Base-by-base conservation (phyloP, 1,140 invertebrate genomes). In the Drosophila guanche region DNA sequence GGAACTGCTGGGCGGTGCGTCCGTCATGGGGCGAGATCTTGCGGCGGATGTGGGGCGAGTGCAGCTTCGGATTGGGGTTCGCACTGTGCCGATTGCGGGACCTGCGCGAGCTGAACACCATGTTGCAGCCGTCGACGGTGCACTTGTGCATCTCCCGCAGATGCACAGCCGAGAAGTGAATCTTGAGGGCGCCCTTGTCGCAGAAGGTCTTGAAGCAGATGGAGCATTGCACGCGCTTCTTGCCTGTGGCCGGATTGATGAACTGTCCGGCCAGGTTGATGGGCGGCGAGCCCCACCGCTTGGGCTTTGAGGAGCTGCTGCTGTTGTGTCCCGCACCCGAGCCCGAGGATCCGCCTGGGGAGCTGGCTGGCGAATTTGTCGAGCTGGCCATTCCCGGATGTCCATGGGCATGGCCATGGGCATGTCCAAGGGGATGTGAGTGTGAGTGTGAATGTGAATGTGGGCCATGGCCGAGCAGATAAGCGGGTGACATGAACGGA, bases 141-240 rank as follows among this genome's bases (percentile, higher is more conserved):
- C 96, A 97, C 86, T 95, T 94, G 91, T 95, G 95, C 95, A 96
- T 95, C 90, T 96, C 95, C 5, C 94, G 91, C 51, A 95, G 83
- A 88, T 97, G 96, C 41, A 99, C 99, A 0, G 99, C 99, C 53
- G 98, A 99, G 90, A 99, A 99, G 90, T 99, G 99, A 33, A 99
- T 99, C 93, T 99, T 99, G 5, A 99, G 93, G 5, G 99, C 99
- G 54, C 98, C 98, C 92, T 99, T 99, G 92, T 99, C 99, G 94
- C 99, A 99, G 93, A 99, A 99, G 65, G 98, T 99, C 92, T 99
- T 99, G 52, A 99, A 94, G 92, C 99, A 99, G 48, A 98, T 98
- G 90, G 98, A 98, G 92, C 99, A 99, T 92, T 99, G 97, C 46
- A 99, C 98, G 76, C 99, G 94, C 91, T 99, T 99, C 92, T 98